These are phyloP conservation scores for Benthosema pterotum DNA, from an alignment of 2,797 vertebrate genomes.

Conservation along the genomic window DNA sequence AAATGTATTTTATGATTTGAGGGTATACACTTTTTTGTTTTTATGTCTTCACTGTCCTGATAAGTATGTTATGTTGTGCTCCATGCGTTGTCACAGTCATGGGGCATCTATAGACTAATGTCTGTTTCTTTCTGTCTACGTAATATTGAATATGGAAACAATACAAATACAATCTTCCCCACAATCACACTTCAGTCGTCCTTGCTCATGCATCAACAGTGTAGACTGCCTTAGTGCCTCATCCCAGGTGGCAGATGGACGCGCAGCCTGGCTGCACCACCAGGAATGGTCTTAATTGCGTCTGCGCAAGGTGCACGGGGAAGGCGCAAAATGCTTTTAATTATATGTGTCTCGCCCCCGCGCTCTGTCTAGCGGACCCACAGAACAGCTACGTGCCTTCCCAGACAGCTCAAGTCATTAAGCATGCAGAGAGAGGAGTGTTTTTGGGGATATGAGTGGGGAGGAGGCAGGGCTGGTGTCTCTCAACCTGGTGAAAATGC, in stretches of 20 bases:
- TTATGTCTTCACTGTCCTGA: no score
- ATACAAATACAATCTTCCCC: background rate
- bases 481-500: constrained; percentile 38
- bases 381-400: constrained; percentile 34
- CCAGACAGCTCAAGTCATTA: constrained; percentile 63
- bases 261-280: constrained; percentile 37
- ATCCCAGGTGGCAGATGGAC: constrained; percentile 59
- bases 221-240: constrained; percentile 15
- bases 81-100: no score
- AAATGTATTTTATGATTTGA: no score
- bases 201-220: background rate
- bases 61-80: no score
- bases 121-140: no score
- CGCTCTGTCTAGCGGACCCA: constrained; percentile 37
- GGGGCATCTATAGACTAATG: no score
- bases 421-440: constrained; percentile 24
- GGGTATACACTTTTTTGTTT: no score
- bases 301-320: constrained; percentile 65
- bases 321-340: constrained; percentile 75
- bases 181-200: background rate
- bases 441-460: constrained; percentile 21
- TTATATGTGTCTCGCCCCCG: constrained; percentile 69
- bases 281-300: constrained; percentile 74
- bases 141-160: no score
- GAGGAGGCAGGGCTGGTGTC: constrained; percentile 30